Evolutionary conservation across 2,797 vertebrate genomes (phyloP), one percentile per base, ranked within the genome.

Genomic region (Zenarchopterus dispar): DNA sequence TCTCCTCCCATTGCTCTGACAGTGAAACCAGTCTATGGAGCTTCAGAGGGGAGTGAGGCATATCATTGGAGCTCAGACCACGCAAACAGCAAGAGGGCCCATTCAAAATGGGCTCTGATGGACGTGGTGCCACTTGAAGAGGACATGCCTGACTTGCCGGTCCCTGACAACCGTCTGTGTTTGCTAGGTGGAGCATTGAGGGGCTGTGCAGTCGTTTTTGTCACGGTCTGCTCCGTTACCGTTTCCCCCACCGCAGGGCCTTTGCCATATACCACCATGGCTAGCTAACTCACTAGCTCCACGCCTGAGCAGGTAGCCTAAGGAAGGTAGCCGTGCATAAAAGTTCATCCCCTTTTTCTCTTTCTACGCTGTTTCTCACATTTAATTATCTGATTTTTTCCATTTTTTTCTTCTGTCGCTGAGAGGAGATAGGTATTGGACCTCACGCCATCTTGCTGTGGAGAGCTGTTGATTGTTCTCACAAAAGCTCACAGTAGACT

Each of bases 101-200:
- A 82, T 92, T 92, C 86, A 92, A 82, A 70, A 64, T 5, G 48
- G 92, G 88, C 90, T 79, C 18, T 82, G 93, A 90, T 94, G 93
- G 95, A 96, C 95, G 90, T 90, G 78, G 84, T 85, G 92, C 89
- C 93, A 92, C 93, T 95, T 89, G 92, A 94, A 91, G 81, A 89
- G 95, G 96, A 96, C 91, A 95, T 94, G 95, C 94, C 94, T 95
- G 95, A 94, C 86, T 97, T 94, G 91, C 93, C 92, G 78, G 93
- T 92, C 93, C 96, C 93, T 95, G 95, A 96, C 95, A 94, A 94
- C 94, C 86, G 90, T 93, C 93, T 94, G 89, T 94, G 94, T 94
- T 95, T 95, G 93, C 93, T 93, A 95, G 89, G 82, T 74, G 69
- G 93, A 91, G 95, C 93, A 92, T 96, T 96, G 90, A 95, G 81